Evolutionary conservation across 2,888 invertebrate species (phyloP).

Genomic region (Melieria crassipennis): DNA sequence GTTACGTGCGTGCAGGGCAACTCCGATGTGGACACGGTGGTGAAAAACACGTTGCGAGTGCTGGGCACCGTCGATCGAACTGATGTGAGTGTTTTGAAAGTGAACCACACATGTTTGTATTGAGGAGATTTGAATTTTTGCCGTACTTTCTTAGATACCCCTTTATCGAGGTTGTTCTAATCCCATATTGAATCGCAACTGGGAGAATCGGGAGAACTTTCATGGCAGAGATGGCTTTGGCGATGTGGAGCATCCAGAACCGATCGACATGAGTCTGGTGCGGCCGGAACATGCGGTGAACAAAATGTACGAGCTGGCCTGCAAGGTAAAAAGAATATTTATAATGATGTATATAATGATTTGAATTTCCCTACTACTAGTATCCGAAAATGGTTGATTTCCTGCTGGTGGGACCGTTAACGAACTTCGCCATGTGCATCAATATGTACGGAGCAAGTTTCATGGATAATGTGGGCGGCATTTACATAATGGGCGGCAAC

Average conservation of each 20-base stretch:
- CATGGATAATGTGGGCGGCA: slow-evolving; percentile 70
- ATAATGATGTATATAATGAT: slow-evolving; percentile 1
- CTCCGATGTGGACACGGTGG: slow-evolving; percentile 73
- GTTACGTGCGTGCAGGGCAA: slow-evolving; percentile 82
- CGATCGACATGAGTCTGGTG: slow-evolving; percentile 62
- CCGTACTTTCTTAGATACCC: slow-evolving; percentile 45
- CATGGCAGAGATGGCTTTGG: slow-evolving; percentile 78
- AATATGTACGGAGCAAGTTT: slow-evolving; percentile 71
- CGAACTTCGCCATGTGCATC: slow-evolving; percentile 80
- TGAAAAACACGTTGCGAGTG: slow-evolving; percentile 74
- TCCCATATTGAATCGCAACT: slow-evolving; percentile 54
- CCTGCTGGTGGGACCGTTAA: slow-evolving; percentile 77
- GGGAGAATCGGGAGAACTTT: slow-evolving; percentile 40
- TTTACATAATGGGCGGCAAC: slow-evolving; percentile 85
- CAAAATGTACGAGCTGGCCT: slow-evolving; percentile 71
- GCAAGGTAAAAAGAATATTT: slow-evolving; percentile 63
- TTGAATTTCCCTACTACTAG: slow-evolving; percentile 37
- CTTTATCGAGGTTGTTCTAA: slow-evolving; percentile 51
- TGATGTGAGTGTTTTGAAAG: slow-evolving; percentile 69
- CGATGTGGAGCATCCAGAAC: slow-evolving; percentile 68
- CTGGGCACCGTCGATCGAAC: slow-evolving; percentile 70
- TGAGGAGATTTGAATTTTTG: not conserved
- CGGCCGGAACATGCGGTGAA: slow-evolving; percentile 70
- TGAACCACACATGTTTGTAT: too few species aligned
- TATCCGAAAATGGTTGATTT: slow-evolving; percentile 70